phyloP scores from a whole-genome alignment of 2,888 invertebrate genomes.

The Melanostoma mellinum region DNA sequence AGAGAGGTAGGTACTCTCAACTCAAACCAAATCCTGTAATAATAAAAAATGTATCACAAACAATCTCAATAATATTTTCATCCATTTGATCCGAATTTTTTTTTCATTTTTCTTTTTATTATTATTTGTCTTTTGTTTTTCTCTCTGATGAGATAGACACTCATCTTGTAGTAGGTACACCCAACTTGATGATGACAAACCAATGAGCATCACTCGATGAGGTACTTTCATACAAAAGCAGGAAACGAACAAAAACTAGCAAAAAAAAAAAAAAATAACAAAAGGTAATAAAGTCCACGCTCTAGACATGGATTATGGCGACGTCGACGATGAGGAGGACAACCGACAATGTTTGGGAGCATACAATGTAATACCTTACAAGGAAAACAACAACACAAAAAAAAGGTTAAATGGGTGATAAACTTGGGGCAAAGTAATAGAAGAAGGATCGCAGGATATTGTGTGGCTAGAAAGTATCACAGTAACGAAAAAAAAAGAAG shows the following conservation, averaged over 20 bases:
- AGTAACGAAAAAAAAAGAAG: slow-evolving; percentile 12
- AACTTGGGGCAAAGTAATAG: slow-evolving; percentile 55
- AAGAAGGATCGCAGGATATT: slow-evolving; percentile 59
- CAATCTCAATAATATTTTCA: slow-evolving; percentile 49
- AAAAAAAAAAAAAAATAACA: not conserved
- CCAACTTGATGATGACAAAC: slow-evolving; percentile 17
- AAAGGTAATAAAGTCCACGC: slow-evolving; percentile 24
- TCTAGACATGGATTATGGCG: slow-evolving; percentile 40
- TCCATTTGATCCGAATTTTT: slow-evolving; percentile 26
- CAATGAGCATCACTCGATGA: slow-evolving; percentile 10
- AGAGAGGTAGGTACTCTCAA: too few species aligned
- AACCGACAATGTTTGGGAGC: slow-evolving; percentile 33
- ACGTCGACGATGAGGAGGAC: not conserved
- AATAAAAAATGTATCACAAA: slow-evolving; percentile 57
- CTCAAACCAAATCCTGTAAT: slow-evolving; percentile 17
- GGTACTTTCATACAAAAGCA: too few species aligned
- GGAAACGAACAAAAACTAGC: not conserved
- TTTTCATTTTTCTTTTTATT: slow-evolving; percentile 21
- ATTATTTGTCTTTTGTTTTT: not conserved
- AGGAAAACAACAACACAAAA: slow-evolving; percentile 1
- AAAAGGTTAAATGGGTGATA: slow-evolving; percentile 53
- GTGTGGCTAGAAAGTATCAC: slow-evolving; percentile 45
- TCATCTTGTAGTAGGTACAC: not conserved
- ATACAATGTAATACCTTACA: slow-evolving; percentile 37
- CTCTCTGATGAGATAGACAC: too few species aligned